A percentile compares a stretch with the other conserved stretches of the same genome.
Conservation (phyloP, 2,113 vertebrate genomes). For the Promerops cafer region DNA sequence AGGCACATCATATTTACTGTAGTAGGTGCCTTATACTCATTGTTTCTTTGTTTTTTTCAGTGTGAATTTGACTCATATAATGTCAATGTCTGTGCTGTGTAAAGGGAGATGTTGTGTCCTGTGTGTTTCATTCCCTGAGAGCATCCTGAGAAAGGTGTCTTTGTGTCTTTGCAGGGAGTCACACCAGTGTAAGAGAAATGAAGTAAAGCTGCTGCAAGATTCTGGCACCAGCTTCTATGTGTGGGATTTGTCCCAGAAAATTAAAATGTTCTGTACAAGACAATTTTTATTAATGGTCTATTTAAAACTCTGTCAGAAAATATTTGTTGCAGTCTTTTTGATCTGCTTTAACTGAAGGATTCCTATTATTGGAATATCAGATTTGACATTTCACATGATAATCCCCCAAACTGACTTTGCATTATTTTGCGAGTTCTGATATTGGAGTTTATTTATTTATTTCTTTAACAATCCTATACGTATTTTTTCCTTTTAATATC, state of each 20-base stretch:
- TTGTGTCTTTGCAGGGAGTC: background rate
- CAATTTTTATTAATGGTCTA: background rate
- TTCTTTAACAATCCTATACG: background rate
- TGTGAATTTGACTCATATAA: background rate
- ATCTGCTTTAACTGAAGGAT: background rate
- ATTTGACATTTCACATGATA: background rate
- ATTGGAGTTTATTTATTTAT: background rate
- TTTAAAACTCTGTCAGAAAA: background rate
- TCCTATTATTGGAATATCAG: background rate
- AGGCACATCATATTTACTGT: fast-evolving
- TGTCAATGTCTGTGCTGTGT: background rate
- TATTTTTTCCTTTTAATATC: background rate
- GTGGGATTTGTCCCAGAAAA: background rate
- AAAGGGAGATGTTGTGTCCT: background rate
- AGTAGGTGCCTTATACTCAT: background rate
- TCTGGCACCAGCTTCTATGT: background rate
- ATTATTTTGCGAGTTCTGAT: background rate
- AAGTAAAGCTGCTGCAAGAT: background rate
- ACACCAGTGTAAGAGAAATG: background rate
- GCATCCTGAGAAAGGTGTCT: background rate
- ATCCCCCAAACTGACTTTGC: background rate
- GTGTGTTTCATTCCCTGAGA: background rate
- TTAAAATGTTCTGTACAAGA: background rate
- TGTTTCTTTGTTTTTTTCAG: background rate
- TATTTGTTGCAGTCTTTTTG: background rate